Base-by-base conservation (phyloP, 2,888 invertebrate genomes). In the Prosapia bicincta region DNA sequence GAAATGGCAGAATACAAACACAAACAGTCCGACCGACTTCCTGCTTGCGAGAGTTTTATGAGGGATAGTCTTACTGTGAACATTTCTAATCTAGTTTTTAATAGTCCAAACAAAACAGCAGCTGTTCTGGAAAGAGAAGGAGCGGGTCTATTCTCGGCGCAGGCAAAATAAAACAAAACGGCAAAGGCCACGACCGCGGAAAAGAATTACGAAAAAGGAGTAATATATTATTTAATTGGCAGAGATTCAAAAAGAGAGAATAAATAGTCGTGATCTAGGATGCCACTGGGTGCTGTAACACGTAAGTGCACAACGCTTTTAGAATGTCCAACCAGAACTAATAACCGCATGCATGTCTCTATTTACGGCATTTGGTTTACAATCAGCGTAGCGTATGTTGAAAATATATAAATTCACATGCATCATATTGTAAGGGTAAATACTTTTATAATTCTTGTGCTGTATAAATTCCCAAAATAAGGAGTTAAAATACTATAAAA, bases 61-160 rank as follows among this genome's bases (percentile, higher is more conserved):
- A 20, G 54, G 20, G 54, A 54, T 54, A 54, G 54, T 54, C 54
- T 54, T 54, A 54, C 54, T 20, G 54, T 9, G 54, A 20, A 54
- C 54, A 54, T 54, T 54, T 54, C 54, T 54, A 54, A 54, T 54
- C 54, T 54, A 54, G 54, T 54, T 54, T 54, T 54, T 54, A 54
- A 54, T 54, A 54, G 54, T 54, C 54, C 54, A 54, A 54, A 54
- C 54, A 54, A 54, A 54, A 54, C 54, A 54, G 54, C 54, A 54
- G 54, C 54, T 54, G 54, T 54, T n/a, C 54, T 20, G n/a, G 20
- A 54, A 20, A 54, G 54, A 54, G 54, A 54, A 20, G 20, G 54
- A 54, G 54, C 13, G 54, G 20, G 5, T 54, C 54, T 54, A 54
- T 54, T 54, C 54, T 20, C 20, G 54, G 54, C 54, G 54, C 10